Percentiles rank a stretch among this genome's conserved stretches.
Conservation (phyloP, 2,888 invertebrate genomes). For the Allacma fusca region DNA sequence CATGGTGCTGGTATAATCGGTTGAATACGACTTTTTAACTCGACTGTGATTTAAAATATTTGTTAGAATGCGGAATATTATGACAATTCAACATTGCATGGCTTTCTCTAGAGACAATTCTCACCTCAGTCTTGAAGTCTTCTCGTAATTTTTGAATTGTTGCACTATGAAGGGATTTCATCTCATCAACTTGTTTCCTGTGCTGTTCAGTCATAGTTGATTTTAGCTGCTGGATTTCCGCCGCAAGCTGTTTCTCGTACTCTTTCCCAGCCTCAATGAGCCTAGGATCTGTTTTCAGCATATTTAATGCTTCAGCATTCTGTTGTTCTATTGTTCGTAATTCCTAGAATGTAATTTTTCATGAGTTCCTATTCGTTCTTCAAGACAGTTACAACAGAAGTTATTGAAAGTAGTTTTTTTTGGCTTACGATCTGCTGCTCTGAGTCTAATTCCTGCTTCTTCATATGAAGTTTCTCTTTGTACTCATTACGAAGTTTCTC, state of each 20-base stretch:
- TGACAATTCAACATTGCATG: no score
- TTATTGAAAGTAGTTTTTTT: background rate
- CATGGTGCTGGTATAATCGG: no score
- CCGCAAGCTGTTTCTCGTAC: slow-evolving; percentile 37
- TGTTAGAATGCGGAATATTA: no score
- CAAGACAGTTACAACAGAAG: background rate
- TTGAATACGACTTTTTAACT: no score
- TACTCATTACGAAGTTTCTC: slow-evolving; percentile 70
- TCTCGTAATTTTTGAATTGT: slow-evolving; percentile 47
- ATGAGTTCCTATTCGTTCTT: no score
- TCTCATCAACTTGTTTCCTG: slow-evolving; percentile 48
- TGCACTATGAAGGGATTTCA: slow-evolving; percentile 49
- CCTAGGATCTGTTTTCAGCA: slow-evolving; percentile 15
- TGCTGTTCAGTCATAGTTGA: slow-evolving; percentile 44
- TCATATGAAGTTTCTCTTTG: slow-evolving; percentile 62
- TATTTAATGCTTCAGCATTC: slow-evolving; percentile 13
- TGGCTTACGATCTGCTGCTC: slow-evolving; percentile 46
- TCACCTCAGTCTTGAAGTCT: slow-evolving; percentile 52
- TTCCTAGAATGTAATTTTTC: background rate
- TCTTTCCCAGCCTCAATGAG: slow-evolving; percentile 28
- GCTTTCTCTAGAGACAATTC: background rate
- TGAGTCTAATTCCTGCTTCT: slow-evolving; percentile 47
- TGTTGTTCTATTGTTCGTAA: background rate
- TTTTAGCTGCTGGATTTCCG: slow-evolving; percentile 48
- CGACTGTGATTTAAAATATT: no score